Evolutionary conservation across 2,888 invertebrate species (phyloP), one percentile per base, ranked within the genome.

Genomic region (Chloroclystis v-ata): DNA sequence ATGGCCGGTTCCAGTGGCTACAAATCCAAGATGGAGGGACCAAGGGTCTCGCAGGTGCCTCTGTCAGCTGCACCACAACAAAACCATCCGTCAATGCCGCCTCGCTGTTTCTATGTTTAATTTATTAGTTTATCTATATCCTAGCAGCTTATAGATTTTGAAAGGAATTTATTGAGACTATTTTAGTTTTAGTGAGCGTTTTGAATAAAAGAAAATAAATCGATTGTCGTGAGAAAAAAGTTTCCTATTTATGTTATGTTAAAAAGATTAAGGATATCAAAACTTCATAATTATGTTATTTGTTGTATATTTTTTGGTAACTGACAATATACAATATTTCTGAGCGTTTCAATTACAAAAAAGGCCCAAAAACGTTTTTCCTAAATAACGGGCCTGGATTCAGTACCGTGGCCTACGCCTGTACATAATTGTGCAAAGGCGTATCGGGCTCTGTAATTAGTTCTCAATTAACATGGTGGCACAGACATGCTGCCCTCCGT

Each of bases 401-500:
- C 26, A 8, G 26, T 8, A 37, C 40, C 2, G 32, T 28, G 10
- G 43, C 25, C 42, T 40, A 43, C 43, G 46, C n/a, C n/a, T n/a
- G n/a, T 35, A 46, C 50, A 40, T 50, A 50, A 46, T 47, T 50
- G 50, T 40, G 50, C 46, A 32, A 35, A 46, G 50, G 50, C 50
- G 43, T 50, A 50, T 50, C 43, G 46, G 43, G 50, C 46, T 37
- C 50, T 50, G 43, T 50, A 47, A 50, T 50, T 50, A 50, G 50
- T 43, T 50, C 39, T 47, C 50, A 50, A 50, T 50, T 50, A 47
- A 46, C 46, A 45, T 39, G 43, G 50, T 46, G 50, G 46, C 50
- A 46, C 49, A 37, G 50, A 39, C 39, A 47, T 47, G 49, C 42
- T 46, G 33, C 33, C 42, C 33, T 33, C 42, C 35, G 11, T 42